These are phyloP conservation scores for Drosophila borealis DNA, from an alignment of 2,888 invertebrate species.

Conservation along the genomic window DNA sequence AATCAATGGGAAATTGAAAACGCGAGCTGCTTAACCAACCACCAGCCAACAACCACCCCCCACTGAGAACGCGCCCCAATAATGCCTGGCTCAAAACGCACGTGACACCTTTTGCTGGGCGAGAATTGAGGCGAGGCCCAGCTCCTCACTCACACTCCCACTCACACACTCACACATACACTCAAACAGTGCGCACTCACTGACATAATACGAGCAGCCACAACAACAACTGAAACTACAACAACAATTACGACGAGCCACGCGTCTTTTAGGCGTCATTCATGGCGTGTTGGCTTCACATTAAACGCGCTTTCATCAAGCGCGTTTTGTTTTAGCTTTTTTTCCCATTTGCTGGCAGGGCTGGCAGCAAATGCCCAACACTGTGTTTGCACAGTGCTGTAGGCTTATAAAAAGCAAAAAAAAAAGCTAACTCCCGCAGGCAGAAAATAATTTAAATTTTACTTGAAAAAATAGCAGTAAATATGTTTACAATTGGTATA, in stretches of 20 bases:
- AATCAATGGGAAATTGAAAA: conserved; percentile 63
- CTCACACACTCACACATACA: not conserved
- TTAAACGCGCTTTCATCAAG: conserved; percentile 56
- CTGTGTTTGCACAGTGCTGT: not conserved
- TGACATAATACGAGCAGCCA: conserved; percentile 46
- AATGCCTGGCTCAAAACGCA: conserved; percentile 28
- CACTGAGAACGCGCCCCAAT: not conserved
- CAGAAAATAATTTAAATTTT: too few relatives aligned
- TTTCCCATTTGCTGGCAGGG: conserved; percentile 1
- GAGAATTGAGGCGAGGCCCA: conserved; percentile 35
- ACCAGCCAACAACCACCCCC: not conserved
- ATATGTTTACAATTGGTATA: too few relatives aligned
- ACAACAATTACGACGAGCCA: conserved; percentile 41
- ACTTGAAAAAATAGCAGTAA: too few relatives aligned
- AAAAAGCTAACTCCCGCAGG: not conserved
- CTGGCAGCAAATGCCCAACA: not conserved
- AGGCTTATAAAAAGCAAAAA: not conserved
- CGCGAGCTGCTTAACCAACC: conserved; percentile 40
- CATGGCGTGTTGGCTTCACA: conserved; percentile 75
- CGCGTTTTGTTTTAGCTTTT: conserved; percentile 25
- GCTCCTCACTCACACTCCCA: conserved; percentile 1
- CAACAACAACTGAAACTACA: conserved; percentile 22
- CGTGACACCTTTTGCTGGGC: conserved; percentile 62
- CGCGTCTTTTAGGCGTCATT: conserved; percentile 82
- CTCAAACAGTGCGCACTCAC: conserved; percentile 16